A percentile compares a stretch with the other conserved stretches of the same genome.
These are phyloP conservation scores for Pseudorectes ferrugineus DNA, from an alignment of 2,113 vertebrate species.

Conservation along the genomic window DNA sequence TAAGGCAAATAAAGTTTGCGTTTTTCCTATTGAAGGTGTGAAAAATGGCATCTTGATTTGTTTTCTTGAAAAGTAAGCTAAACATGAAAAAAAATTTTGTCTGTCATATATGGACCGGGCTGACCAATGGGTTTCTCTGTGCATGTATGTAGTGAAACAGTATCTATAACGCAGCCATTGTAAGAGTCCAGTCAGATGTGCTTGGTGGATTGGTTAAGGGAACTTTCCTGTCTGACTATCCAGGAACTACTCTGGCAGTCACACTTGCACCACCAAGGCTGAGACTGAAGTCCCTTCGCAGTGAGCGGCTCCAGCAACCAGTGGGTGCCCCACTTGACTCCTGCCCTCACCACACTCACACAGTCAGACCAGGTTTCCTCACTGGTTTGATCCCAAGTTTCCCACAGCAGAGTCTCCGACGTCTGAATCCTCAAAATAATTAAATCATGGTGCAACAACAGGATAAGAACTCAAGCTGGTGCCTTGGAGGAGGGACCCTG, in stretches of 20 bases:
- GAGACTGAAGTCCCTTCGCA: background rate
- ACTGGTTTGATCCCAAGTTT: background rate
- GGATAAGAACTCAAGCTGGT: background rate
- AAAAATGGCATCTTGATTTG: background rate
- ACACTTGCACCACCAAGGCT: accelerated
- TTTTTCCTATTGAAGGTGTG: background rate
- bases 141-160: accelerated
- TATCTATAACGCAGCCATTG: background rate
- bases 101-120: accelerated
- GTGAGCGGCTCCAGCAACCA: accelerated
- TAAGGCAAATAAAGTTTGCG: background rate
- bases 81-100: background rate
- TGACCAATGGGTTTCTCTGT: background rate
- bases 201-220: background rate
- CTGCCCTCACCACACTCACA: background rate
- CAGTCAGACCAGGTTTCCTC: background rate
- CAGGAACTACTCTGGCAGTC: background rate
- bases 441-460: background rate
- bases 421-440: background rate
- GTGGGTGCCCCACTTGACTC: background rate
- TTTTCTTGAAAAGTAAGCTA: background rate
- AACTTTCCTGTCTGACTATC: background rate
- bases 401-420: background rate
- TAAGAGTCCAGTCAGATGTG: background rate
- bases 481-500: background rate